A percentile compares a stretch with the other conserved stretches of the same genome.
Conservation (phyloP, 2,888 invertebrate species). For the Platycnemis pennipes region DNA sequence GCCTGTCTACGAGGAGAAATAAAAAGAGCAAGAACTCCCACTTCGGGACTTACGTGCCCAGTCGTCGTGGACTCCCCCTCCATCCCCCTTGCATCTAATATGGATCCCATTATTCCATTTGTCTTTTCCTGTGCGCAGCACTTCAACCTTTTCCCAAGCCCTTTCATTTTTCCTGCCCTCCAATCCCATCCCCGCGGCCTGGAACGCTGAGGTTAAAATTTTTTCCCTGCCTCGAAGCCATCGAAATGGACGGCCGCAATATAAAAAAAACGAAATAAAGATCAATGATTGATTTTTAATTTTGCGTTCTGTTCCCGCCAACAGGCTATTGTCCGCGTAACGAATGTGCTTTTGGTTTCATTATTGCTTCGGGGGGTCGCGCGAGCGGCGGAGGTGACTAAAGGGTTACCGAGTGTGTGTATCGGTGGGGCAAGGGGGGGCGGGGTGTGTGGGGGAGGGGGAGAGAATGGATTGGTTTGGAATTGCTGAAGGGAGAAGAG, state of each 20-base stretch:
- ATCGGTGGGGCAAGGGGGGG: background rate
- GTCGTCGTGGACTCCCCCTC: too few species aligned
- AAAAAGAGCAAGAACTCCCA: background rate
- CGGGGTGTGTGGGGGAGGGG: too few species aligned
- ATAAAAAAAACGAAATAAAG: constrained; percentile 35
- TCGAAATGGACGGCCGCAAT: constrained; percentile 40
- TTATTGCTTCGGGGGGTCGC: constrained; percentile 17
- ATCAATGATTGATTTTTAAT: constrained; percentile 66
- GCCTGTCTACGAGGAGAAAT: background rate
- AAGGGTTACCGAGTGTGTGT: too few species aligned
- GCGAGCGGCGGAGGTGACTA: background rate
- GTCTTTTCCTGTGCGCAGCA: background rate
- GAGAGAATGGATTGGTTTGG: constrained; percentile 16
- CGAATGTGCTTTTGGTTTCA: constrained; percentile 67
- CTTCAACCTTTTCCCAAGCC: background rate
- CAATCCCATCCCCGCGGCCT: background rate
- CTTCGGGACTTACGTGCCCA: background rate
- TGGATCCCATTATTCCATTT: background rate
- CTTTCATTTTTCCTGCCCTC: background rate
- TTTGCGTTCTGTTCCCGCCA: constrained; percentile 60
- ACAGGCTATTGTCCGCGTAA: constrained; percentile 55
- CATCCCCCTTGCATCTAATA: background rate
- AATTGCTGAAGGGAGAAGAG: background rate
- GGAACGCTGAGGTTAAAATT: background rate
- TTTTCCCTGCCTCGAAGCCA: background rate